Conservation (phyloP, 2,113 vertebrate species). For the Leucoraja erinaceus region DNA sequence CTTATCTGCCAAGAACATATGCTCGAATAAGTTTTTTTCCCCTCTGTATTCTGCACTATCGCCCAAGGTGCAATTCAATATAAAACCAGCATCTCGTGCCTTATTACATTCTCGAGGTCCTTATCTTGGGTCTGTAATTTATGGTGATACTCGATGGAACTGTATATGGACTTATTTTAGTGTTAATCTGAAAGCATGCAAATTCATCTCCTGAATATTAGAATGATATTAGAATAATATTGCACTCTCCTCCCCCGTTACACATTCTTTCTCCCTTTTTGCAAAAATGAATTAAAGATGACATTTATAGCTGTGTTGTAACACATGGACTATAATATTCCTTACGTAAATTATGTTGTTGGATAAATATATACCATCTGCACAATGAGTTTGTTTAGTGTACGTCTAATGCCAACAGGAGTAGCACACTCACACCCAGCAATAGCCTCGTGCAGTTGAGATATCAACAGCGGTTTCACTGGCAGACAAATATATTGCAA, state of each 20-base stretch:
- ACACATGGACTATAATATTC: conserved; percentile 19
- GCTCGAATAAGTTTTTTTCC: conserved; percentile 86
- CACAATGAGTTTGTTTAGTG: not conserved
- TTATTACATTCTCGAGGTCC: conserved; percentile 78
- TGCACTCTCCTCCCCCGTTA: not conserved
- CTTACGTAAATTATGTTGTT: not conserved
- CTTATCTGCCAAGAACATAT: conserved; percentile 99
- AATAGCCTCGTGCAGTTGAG: not conserved
- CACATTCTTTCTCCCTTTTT: not conserved
- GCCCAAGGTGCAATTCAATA: conserved; percentile 93
- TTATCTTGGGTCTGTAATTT: conserved; percentile 90
- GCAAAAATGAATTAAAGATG: conserved; percentile 34
- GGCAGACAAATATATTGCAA: not conserved
- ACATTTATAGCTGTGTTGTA: conserved; percentile 28
- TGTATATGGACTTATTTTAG: conserved; percentile 76
- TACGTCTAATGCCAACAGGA: not conserved
- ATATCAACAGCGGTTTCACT: conserved; percentile 11
- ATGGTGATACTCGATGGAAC: conserved; percentile 88
- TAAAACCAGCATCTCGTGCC: conserved; percentile 63
- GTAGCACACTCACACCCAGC: not conserved
- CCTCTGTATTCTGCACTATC: conserved; percentile 83
- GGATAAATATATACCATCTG: not conserved
- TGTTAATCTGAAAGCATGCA: conserved; percentile 67
- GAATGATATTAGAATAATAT: conserved; percentile 49
- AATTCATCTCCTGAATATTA: conserved; percentile 78